Conservation (phyloP, 2,888 invertebrate species). For the Helicoverpa assulta region DNA sequence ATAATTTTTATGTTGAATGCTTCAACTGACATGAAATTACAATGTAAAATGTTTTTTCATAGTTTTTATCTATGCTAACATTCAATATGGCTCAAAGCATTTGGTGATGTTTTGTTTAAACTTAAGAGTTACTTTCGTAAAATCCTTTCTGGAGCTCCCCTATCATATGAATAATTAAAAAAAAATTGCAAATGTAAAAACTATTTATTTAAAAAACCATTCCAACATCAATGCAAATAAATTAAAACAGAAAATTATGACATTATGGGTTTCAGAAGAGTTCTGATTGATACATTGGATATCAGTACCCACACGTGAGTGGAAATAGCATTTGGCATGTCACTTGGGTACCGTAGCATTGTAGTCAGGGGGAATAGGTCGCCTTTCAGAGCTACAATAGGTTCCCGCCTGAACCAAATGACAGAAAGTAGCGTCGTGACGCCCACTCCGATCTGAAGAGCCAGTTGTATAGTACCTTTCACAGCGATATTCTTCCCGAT, state of each 20-base stretch:
- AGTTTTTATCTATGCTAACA: no score
- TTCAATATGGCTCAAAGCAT: no score
- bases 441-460: slow-evolving; percentile 77
- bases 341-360: slow-evolving; percentile 83
- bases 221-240: slow-evolving; percentile 35
- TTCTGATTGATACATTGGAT: slow-evolving; percentile 83
- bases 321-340: slow-evolving; percentile 83
- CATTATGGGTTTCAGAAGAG: slow-evolving; percentile 80
- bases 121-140: no score
- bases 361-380: slow-evolving; percentile 83
- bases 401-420: slow-evolving; percentile 84
- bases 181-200: slow-evolving; percentile 2
- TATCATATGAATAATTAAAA: not conserved
- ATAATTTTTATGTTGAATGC: not conserved
- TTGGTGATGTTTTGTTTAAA: no score
- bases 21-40: no score
- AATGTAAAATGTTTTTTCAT: no score
- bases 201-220: slow-evolving; percentile 27
- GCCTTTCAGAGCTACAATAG: slow-evolving; percentile 81
- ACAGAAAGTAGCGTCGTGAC: slow-evolving; percentile 79
- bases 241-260: slow-evolving; percentile 58
- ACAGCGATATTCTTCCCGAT: slow-evolving; percentile 81
- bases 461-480: slow-evolving; percentile 80
- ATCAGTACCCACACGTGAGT: slow-evolving; percentile 86
- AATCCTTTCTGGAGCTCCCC: no score